Evolutionary conservation across 2,797 vertebrate genomes (phyloP), one percentile per base, ranked within the genome.

Genomic region (Paguma larvata): DNA sequence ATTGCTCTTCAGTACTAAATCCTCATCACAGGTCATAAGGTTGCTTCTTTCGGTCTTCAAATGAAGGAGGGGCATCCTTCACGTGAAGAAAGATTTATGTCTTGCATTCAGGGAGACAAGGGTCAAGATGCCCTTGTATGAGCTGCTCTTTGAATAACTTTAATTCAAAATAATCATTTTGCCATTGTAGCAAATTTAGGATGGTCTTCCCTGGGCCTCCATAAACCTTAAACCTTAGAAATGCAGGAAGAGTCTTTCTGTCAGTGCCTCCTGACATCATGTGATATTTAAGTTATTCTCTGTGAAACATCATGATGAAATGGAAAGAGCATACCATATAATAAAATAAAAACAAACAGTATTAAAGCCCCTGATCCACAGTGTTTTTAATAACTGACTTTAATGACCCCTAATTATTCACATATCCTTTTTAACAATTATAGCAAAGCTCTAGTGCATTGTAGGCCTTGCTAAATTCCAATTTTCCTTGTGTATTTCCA

Each of bases 211-310:
- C 41, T 75, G 44, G 15, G 8, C 44, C 15, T 4, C 73, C 73
- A 48, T 32, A 77, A 46, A 41, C 25, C 44, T 70, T 85, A 97
- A 96, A 48, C 77, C 84, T 92, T 73, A 14, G 5, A n/a, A 79
- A 75, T 88, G 62, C 18, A 90, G 14, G 19, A 9, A 59, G 51
- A 65, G 11, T 65, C 21, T 70, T 32, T 67, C 63, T 67, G 44
- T 44, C 34, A 13, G 11, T 82, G 32, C 6, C 65, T 63, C 25
- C 21, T 59, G 56, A 59, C 38, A 59, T 51, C 72, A 10, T 34
- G 25, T 62, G n/a, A 30, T 79, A 18, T 84, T 87, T 83, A 73
- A 85, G 83, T 51, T 90, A 48, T 19, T 68, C 27, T 85, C 72
- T 16, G 13, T 46, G n/a, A 95, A 89, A 80, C 6, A 27, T 34